A percentile compares a stretch with the other conserved stretches of the same genome.
These are phyloP conservation scores for Dichetophora obliterata DNA, from an alignment of 2,888 invertebrate species.

Conservation along the genomic window DNA sequence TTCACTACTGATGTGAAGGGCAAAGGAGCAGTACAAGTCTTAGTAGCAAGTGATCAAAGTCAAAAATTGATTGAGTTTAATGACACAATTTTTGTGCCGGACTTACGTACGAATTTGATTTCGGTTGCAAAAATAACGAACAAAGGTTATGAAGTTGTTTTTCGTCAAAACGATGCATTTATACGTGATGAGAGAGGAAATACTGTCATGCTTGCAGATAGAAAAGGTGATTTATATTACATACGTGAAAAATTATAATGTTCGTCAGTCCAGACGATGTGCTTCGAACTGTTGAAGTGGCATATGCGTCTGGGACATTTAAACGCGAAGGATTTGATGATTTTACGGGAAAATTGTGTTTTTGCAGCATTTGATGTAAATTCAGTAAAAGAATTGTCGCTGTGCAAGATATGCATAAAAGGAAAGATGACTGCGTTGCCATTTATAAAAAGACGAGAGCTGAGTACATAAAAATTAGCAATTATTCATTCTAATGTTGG, in stretches of 20 bases:
- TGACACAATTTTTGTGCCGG: constrained; percentile 41
- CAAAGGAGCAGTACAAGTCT: constrained; percentile 35
- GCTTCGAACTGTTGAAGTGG: constrained; percentile 44
- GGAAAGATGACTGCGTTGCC: constrained; percentile 40
- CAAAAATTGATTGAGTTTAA: constrained; percentile 36
- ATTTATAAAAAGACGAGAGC: constrained; percentile 24
- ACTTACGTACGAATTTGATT: constrained; percentile 39
- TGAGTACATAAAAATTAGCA: constrained; percentile 34
- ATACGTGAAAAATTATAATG: constrained; percentile 38
- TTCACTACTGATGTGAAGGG: too few species aligned
- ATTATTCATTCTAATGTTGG: constrained; percentile 44
- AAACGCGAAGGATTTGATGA: constrained; percentile 40
- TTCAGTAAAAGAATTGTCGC: constrained; percentile 15
- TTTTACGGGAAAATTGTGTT: constrained; percentile 29
- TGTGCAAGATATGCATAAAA: constrained; percentile 37
- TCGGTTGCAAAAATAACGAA: constrained; percentile 43
- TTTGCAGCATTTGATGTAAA: constrained; percentile 19
- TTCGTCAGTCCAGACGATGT: constrained; percentile 40
- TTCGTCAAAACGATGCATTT: constrained; percentile 36
- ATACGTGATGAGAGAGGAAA: constrained; percentile 31
- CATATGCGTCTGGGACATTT: constrained; percentile 43
- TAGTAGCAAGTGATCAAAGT: constrained; percentile 23
- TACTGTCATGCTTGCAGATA: too few species aligned
- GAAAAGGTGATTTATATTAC: constrained; percentile 42
- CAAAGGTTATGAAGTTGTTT: constrained; percentile 41